Conservation (phyloP, 2,113 vertebrate species). For the Vanacampus margaritifer region DNA sequence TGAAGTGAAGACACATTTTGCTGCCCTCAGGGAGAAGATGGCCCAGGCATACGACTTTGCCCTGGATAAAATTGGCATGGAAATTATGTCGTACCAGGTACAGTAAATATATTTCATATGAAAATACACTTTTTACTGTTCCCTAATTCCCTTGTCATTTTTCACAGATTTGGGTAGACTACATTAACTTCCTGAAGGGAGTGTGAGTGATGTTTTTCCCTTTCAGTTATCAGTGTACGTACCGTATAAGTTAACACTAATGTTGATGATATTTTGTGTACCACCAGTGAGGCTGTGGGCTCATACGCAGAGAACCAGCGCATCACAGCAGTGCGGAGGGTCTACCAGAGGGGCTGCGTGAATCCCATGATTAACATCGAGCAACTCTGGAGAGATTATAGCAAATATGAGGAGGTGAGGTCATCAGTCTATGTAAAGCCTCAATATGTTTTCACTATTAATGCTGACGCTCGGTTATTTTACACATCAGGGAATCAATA, state of each 20-base stretch:
- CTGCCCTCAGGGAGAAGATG: constrained; percentile 91
- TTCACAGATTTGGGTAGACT: constrained; percentile 97
- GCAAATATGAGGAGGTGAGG: constrained; percentile 98
- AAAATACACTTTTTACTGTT: not conserved
- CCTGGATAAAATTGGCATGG: constrained; percentile 99
- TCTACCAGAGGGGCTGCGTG: constrained; percentile 97
- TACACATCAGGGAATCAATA: constrained; percentile 87
- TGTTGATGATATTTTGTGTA: constrained; percentile 18
- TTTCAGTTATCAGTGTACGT: not conserved
- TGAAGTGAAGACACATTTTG: not conserved
- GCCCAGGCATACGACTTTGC: constrained; percentile 99
- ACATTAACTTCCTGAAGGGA: constrained; percentile 99
- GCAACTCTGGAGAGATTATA: constrained; percentile 99
- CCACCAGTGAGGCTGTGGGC: constrained; percentile 90
- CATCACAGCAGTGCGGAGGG: constrained; percentile 95
- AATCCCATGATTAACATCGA: constrained; percentile 99
- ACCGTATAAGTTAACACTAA: not conserved
- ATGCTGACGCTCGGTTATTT: constrained; percentile 7
- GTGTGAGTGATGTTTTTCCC: constrained; percentile 81
- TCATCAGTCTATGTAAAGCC: not conserved
- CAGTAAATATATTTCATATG: not conserved
- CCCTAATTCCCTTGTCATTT: constrained; percentile 45
- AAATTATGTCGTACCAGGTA: constrained; percentile 99
- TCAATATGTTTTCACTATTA: not conserved
- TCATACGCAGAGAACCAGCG: constrained; percentile 98